phyloP scores from a whole-genome alignment of 2,113 vertebrate species.

The Calyptomena viridis region DNA sequence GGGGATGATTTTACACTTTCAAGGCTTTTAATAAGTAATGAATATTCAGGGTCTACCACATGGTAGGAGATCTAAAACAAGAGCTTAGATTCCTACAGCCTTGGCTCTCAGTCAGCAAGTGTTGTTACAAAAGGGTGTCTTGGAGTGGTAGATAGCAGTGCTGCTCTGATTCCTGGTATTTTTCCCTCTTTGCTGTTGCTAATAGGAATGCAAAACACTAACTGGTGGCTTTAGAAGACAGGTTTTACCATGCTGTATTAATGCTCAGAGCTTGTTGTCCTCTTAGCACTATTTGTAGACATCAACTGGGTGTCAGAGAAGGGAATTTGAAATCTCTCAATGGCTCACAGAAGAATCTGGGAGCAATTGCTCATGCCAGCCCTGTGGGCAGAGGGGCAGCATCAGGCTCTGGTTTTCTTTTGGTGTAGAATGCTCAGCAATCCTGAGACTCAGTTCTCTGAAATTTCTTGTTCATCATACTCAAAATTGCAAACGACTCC shows the following conservation, averaged over 20 bases:
- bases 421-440: background rate
- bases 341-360: background rate
- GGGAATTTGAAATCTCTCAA: background rate
- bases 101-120: background rate
- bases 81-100: background rate
- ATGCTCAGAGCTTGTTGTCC: background rate
- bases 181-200: background rate
- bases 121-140: background rate
- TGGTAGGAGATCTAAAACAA: background rate
- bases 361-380: background rate
- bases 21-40: conserved; percentile 48
- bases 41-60: conserved; percentile 59
- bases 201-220: background rate
- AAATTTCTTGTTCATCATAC: background rate
- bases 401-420: rapidly evolving
- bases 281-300: background rate
- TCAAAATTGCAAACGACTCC: background rate
- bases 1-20: conserved; percentile 41
- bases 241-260: background rate
- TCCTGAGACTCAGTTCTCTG: background rate
- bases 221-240: background rate
- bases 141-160: background rate
- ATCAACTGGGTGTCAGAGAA: background rate
- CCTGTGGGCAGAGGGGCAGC: background rate
- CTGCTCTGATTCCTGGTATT: background rate